These are phyloP conservation scores for Molothrus ater DNA, from an alignment of 2,797 vertebrate genomes.

Conservation along the genomic window DNA sequence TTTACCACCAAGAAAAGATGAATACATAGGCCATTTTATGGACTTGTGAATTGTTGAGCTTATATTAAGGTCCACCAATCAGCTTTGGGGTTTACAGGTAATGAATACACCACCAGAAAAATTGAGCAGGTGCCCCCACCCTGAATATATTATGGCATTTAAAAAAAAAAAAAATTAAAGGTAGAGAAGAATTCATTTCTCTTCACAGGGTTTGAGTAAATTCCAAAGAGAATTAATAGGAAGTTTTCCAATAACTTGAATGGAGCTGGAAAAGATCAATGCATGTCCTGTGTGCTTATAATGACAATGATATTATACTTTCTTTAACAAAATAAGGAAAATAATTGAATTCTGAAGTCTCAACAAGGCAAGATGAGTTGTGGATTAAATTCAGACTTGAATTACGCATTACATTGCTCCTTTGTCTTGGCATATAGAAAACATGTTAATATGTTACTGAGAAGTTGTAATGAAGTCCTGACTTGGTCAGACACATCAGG, in stretches of 20 bases:
- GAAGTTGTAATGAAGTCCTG: not conserved
- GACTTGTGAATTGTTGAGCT: not conserved
- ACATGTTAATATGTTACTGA: not conserved
- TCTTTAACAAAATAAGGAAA: not conserved
- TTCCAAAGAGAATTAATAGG: not conserved
- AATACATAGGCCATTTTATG: not conserved
- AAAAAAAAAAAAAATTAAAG: not conserved
- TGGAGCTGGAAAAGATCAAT: not conserved
- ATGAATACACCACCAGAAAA: not conserved
- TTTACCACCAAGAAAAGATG: not conserved
- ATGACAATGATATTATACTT: not conserved
- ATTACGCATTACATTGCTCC: not conserved
- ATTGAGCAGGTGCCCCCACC: not conserved
- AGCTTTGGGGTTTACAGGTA: not conserved
- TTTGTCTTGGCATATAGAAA: not conserved
- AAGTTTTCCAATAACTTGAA: not conserved
- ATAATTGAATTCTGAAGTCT: not conserved
- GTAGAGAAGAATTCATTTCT: not conserved
- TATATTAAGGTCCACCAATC: not conserved
- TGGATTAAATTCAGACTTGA: not conserved
- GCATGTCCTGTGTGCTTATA: not conserved
- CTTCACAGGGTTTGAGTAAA: not conserved
- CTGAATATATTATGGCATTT: not conserved
- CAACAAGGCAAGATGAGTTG: not conserved
- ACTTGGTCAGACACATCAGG: not conserved